A percentile compares a stretch with the other conserved stretches of the same genome.
phyloP scores from a whole-genome alignment of 2,797 vertebrate species.

The Strix occidentalis region DNA sequence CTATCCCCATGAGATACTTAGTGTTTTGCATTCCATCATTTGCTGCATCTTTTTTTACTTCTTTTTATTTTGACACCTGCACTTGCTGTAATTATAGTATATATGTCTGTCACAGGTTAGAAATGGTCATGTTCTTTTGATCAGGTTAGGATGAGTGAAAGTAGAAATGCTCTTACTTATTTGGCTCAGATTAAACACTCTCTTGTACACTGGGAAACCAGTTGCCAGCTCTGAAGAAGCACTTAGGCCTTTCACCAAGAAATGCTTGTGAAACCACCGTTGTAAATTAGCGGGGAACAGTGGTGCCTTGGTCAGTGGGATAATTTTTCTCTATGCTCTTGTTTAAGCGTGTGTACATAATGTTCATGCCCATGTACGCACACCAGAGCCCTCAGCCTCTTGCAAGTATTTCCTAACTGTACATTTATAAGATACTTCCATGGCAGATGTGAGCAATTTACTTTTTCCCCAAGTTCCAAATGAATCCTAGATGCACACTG shows the following conservation, averaged over 20 bases:
- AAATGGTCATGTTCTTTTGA: not conserved
- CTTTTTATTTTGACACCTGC: not conserved
- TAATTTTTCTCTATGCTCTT: not conserved
- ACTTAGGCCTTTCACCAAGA: not conserved
- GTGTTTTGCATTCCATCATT: not conserved
- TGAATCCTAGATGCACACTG: not conserved
- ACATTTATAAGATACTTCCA: not conserved
- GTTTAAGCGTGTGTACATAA: not conserved
- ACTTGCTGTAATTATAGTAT: not conserved
- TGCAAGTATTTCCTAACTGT: not conserved
- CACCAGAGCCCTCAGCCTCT: not conserved
- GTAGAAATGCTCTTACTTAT: not conserved
- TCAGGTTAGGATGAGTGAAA: not conserved
- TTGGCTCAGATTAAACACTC: not conserved
- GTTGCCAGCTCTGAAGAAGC: not conserved
- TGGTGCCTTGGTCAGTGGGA: not conserved
- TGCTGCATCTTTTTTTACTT: not conserved
- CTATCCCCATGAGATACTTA: not conserved
- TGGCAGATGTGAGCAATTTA: not conserved
- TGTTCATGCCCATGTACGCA: not conserved
- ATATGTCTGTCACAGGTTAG: not conserved
- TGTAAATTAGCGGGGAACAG: not conserved
- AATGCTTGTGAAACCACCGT: not conserved
- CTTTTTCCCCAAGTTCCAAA: not conserved
- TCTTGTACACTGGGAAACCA: not conserved